Base-by-base conservation (phyloP, 1,140 invertebrate genomes). In the Camponotus pennsylvanicus region DNA sequence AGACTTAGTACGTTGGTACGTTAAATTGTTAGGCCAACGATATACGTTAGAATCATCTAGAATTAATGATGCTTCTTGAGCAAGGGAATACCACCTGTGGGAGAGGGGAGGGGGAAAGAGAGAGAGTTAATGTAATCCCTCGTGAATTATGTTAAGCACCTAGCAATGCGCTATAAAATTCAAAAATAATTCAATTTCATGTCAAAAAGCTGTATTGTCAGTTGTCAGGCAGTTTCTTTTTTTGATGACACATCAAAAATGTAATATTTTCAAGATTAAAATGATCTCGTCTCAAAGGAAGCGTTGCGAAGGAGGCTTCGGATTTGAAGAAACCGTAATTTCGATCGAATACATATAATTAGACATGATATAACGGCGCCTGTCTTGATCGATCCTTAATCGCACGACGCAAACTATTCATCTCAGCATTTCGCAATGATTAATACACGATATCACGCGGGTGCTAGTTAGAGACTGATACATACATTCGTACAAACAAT, bases 371-470 rank as follows among this genome's bases (percentile, higher is more conserved):
- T 57, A 69, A 78, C 42, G 15, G 57, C 77, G 77, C 13, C n/a
- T 8, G 18, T 32, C 2, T 27, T 8, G 64, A 15, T 42, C 37
- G 27, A 80, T 69, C 49, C 37, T 42, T 52, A 70, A 82, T 82
- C 27, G 55, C 27, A 49, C 61, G 71, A 88, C 85, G 76, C 69
- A 82, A 85, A 82, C 76, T 88, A 85, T 83, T 45, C 88, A 86
- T 90, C 88, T 86, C 70, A 70, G 55, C 21, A 45, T 92, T 87
- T 91, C 84, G 91, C 78, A 91, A 91, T 49, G 86, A 90, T 88
- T 89, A 90, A 91, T 92, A 90, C 88, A 91, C 86, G 89, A 90
- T 92, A 89, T 91, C 57, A 76, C 34, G 45, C 70, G 55, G 42
- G 37, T 88, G 80, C 66, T 57, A 59, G 66, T 11, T 64, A 15